phyloP scores from a whole-genome alignment of 2,888 invertebrate genomes.

The Eristalis intricaria region DNA sequence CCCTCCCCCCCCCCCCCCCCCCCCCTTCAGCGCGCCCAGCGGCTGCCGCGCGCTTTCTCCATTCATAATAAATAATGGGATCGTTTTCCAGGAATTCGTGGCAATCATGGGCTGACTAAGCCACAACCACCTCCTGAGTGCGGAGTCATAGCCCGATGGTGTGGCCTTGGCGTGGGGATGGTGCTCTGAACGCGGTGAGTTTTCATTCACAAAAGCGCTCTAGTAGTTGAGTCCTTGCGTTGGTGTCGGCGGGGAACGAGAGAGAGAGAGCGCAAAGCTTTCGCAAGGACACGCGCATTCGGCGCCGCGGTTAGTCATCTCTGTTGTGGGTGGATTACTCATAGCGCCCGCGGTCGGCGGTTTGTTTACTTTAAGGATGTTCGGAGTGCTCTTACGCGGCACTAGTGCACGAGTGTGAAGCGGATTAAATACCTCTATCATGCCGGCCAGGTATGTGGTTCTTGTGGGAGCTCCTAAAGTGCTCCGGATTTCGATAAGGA shows the following conservation, averaged over 20 bases:
- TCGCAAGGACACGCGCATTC: conserved; percentile 41
- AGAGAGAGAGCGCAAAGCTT: conserved; percentile 31
- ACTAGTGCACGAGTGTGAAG: neutral
- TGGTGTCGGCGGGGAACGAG: neutral
- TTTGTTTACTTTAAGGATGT: conserved; percentile 15
- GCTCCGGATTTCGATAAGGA: neutral
- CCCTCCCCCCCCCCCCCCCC: neutral
- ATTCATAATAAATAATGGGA: conserved; percentile 70
- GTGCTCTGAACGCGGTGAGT: conserved; percentile 1
- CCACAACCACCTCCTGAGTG: conserved; percentile 32
- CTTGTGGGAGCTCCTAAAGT: neutral
- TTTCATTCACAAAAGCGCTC: conserved; percentile 65
- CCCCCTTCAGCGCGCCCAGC: neutral
- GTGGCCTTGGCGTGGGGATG: conserved; percentile 11
- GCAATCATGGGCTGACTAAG: conserved; percentile 68
- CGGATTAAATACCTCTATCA: neutral
- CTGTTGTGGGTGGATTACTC: conserved; percentile 39
- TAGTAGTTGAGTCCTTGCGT: neutral
- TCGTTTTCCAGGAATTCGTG: conserved; percentile 66
- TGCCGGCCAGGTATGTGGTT: neutral
- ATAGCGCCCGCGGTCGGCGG: conserved; percentile 7
- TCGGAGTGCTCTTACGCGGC: conserved; percentile 14
- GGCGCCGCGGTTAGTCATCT: conserved; percentile 31
- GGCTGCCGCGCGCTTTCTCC: conserved; percentile 37
- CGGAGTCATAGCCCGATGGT: neutral